Percentiles rank a stretch among this genome's conserved stretches.
Conservation (phyloP, 2,797 vertebrate species). For the Rhynchotus rufescens region DNA sequence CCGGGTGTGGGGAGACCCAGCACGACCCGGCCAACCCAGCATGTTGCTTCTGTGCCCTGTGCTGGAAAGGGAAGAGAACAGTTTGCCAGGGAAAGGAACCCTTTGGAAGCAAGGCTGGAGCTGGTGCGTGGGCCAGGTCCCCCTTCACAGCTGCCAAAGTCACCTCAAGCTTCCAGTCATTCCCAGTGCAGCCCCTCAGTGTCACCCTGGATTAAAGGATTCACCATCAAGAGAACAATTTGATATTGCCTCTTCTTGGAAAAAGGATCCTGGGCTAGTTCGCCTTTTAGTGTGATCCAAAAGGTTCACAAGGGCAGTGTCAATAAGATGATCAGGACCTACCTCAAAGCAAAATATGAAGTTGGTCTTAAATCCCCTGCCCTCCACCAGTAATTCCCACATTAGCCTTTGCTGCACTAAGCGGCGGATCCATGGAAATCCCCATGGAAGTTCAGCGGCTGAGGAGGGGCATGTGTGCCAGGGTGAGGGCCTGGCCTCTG, state of each 20-base stretch:
- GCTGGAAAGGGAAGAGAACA: background rate
- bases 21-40: background rate
- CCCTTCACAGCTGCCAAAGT: background rate
- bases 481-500: background rate
- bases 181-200: rapidly evolving
- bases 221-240: background rate
- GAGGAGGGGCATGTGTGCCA: background rate
- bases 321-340: background rate
- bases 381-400: background rate
- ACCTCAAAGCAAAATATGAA: background rate
- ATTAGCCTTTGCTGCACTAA: background rate
- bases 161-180: background rate
- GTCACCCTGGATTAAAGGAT: background rate
- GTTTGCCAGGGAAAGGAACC: background rate
- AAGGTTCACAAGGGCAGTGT: rapidly evolving
- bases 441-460: background rate
- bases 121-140: background rate
- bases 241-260: background rate
- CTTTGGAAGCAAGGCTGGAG: background rate
- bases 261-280: background rate
- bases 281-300: background rate
- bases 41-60: background rate
- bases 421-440: background rate
- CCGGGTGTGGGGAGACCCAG: background rate
- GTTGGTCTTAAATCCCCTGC: background rate